Evolutionary conservation across 2,888 invertebrate genomes (phyloP).

Genomic region (Stegana nigrithorax): DNA sequence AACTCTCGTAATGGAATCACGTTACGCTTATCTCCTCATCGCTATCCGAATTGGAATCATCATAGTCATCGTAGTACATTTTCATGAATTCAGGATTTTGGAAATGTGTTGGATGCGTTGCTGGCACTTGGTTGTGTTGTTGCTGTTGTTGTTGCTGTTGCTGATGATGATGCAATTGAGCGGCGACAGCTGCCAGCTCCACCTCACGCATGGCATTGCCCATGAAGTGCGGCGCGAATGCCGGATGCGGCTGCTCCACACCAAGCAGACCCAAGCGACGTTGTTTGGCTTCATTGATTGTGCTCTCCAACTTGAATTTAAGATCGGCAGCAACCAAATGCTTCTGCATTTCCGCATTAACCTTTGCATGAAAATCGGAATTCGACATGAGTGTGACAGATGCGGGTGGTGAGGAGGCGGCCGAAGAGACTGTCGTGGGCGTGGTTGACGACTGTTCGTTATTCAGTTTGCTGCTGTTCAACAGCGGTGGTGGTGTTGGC

Average conservation of each 20-base stretch:
- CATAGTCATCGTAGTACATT: slow-evolving; percentile 68
- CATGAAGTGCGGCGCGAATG: slow-evolving; percentile 50
- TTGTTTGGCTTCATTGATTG: slow-evolving; percentile 60
- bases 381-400: slow-evolving; percentile 36
- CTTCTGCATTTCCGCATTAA: slow-evolving; percentile 67
- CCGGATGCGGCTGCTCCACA: slow-evolving; percentile 50
- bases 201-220: slow-evolving; percentile 44
- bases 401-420: slow-evolving; percentile 55
- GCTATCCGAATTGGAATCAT: slow-evolving; percentile 75
- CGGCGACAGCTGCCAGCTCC: slow-evolving; percentile 48
- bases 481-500: slow-evolving; percentile 62
- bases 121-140: slow-evolving; percentile 32
- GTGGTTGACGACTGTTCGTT: slow-evolving; percentile 58
- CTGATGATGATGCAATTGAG: slow-evolving; percentile 61
- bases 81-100: slow-evolving; percentile 64
- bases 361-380: slow-evolving; percentile 65
- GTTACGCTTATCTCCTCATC: slow-evolving; percentile 90
- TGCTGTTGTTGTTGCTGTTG: slow-evolving; percentile 58
- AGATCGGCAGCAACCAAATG: slow-evolving; percentile 65
- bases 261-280: slow-evolving; percentile 43
- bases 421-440: slow-evolving; percentile 48
- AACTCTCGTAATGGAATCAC: slow-evolving; percentile 72
- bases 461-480: slow-evolving; percentile 50
- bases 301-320: slow-evolving; percentile 64
- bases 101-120: slow-evolving; percentile 41